Conservation (phyloP, 1,140 invertebrate genomes). For the Papilio polytes region DNA sequence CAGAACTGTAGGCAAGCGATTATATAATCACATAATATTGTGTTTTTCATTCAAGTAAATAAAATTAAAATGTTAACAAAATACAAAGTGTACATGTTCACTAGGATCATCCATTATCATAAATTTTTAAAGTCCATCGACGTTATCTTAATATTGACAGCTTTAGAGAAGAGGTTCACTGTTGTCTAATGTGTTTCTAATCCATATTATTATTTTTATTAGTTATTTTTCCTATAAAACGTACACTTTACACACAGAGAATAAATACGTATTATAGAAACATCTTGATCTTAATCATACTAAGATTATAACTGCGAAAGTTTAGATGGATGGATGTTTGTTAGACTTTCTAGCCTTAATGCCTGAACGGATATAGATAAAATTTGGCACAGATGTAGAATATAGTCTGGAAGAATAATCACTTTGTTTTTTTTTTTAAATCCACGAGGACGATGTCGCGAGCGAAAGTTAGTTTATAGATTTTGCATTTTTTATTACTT, state of each 20-base stretch:
- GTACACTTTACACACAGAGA: not conserved
- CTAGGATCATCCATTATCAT: not conserved
- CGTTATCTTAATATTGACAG: not conserved
- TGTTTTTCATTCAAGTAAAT: not conserved
- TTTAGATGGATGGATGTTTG: too few relatives aligned
- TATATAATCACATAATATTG: not conserved
- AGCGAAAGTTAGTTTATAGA: too few relatives aligned
- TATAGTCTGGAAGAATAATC: too few relatives aligned
- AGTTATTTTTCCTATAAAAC: not conserved
- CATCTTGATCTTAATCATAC: too few relatives aligned
- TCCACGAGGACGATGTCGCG: too few relatives aligned
- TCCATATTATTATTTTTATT: not conserved
- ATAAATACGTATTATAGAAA: too few relatives aligned
- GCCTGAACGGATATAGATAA: too few relatives aligned
- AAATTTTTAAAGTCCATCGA: not conserved
- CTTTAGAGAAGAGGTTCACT: not conserved
- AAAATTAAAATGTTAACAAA: slow-evolving; percentile 5
- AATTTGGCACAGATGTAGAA: too few relatives aligned
- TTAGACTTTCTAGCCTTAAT: too few relatives aligned
- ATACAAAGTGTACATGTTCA: not conserved
- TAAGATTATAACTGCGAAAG: too few relatives aligned
- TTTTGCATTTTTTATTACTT: not conserved
- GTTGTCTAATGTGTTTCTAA: not conserved
- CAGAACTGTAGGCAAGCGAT: too few relatives aligned
- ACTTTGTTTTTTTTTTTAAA: too few relatives aligned